phyloP scores from a whole-genome alignment of 2,888 invertebrate genomes.

The Mythimna albipuncta region DNA sequence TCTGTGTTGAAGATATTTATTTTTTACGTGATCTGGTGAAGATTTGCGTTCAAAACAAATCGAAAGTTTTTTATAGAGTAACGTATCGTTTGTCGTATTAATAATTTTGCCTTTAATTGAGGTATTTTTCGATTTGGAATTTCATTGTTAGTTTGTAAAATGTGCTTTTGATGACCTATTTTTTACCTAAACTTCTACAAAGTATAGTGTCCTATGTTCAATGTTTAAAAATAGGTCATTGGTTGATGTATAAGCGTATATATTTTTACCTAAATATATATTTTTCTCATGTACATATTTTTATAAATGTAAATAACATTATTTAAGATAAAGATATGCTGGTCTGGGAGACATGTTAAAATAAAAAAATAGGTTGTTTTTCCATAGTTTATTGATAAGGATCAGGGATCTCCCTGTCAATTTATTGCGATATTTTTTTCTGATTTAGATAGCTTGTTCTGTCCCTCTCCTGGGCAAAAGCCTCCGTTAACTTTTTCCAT shows the following conservation, averaged over 20 bases:
- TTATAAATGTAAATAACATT: background rate
- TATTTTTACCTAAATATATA: background rate
- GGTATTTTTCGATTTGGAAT: too few species aligned
- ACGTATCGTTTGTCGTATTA: background rate
- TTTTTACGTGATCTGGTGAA: background rate
- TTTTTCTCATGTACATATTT: background rate
- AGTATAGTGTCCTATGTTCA: too few species aligned
- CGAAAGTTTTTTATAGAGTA: constrained; percentile 6
- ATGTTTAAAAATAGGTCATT: background rate
- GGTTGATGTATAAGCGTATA: background rate
- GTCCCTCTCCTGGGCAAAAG: too few species aligned
- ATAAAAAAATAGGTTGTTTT: background rate
- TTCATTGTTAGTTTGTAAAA: too few species aligned
- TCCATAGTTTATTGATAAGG: background rate
- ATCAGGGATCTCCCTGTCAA: background rate
- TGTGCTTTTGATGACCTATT: background rate
- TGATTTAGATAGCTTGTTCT: too few species aligned
- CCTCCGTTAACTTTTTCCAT: too few species aligned
- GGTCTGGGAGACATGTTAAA: constrained; percentile 22
- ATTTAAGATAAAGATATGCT: background rate
- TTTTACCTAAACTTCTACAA: background rate
- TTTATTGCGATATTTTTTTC: too few species aligned
- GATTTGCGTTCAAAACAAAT: constrained; percentile 14
- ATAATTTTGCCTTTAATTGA: background rate
- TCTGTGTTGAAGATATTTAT: background rate